These are phyloP conservation scores for Eulemur albifrons DNA, from an alignment of 2,797 vertebrate species.

Conservation along the genomic window DNA sequence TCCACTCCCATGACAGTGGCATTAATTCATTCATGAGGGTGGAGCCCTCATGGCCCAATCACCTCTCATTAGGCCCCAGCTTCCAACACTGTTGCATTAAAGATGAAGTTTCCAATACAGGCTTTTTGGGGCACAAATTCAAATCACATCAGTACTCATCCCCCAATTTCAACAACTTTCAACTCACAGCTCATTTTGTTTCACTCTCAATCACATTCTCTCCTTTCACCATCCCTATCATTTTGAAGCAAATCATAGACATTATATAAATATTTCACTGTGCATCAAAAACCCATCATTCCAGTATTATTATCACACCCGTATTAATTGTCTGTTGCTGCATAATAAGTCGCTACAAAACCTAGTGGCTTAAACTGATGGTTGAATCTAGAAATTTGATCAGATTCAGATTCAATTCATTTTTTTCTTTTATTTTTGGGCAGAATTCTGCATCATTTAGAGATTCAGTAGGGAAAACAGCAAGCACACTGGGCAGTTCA, in stretches of 20 bases:
- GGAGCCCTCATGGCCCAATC: neutral
- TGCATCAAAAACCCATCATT: neutral
- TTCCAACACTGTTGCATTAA: neutral
- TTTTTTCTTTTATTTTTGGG: neutral
- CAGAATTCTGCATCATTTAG: neutral
- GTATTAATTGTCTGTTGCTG: neutral
- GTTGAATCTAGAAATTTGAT: neutral
- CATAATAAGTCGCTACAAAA: neutral
- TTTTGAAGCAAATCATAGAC: neutral
- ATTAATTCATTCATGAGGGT: neutral
- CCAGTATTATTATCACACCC: too few relatives aligned
- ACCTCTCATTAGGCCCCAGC: neutral
- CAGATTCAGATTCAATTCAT: neutral
- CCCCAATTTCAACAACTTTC: neutral
- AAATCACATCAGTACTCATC: neutral
- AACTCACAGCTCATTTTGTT: neutral
- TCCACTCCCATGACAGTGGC: neutral
- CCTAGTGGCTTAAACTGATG: neutral
- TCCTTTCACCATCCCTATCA: neutral
- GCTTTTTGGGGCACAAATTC: neutral
- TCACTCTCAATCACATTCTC: neutral
- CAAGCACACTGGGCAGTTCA: neutral
- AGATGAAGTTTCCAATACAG: neutral
- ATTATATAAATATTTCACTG: neutral
- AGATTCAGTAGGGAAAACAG: neutral